Percentiles rank a stretch among this genome's conserved stretches.
These are phyloP conservation scores for Pseudomyrmex concolor DNA, from an alignment of 1,140 invertebrate species.

Conservation along the genomic window DNA sequence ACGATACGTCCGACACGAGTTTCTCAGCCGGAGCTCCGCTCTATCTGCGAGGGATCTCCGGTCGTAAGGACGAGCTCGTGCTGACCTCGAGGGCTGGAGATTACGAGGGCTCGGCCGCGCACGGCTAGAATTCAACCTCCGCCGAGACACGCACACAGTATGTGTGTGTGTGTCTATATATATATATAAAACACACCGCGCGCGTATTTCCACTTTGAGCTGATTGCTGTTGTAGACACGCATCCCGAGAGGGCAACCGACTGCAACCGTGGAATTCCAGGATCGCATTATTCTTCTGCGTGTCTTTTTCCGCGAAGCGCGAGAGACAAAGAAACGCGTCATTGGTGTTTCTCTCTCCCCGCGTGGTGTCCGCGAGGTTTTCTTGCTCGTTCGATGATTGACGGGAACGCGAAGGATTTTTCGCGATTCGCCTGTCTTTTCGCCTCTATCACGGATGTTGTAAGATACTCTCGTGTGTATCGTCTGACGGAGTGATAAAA, in stretches of 20 bases:
- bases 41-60: constrained; percentile 75
- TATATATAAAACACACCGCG: not conserved
- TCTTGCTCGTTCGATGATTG: constrained; percentile 26
- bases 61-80: constrained; percentile 72
- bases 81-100: constrained; percentile 82
- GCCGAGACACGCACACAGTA: constrained; percentile 39
- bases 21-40: constrained; percentile 75
- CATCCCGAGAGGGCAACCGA: constrained; percentile 50
- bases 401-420: not conserved
- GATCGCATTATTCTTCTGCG: constrained; percentile 68
- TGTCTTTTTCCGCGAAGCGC: constrained; percentile 47
- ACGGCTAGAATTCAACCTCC: constrained; percentile 77
- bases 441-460: not conserved
- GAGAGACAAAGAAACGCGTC: constrained; percentile 57
- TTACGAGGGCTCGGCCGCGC: constrained; percentile 77
- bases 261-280: constrained; percentile 60
- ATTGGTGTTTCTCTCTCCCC: constrained; percentile 17
- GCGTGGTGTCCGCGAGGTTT: not conserved
- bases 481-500: too few species aligned
- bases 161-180: too few species aligned
- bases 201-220: constrained; percentile 42
- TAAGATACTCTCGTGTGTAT: not conserved
- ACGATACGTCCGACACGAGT: constrained; percentile 65
- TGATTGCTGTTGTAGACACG: constrained; percentile 17
- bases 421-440: not conserved